Conservation (phyloP, 2,113 vertebrate species). For the Tetraodon nigroviridis region DNA sequence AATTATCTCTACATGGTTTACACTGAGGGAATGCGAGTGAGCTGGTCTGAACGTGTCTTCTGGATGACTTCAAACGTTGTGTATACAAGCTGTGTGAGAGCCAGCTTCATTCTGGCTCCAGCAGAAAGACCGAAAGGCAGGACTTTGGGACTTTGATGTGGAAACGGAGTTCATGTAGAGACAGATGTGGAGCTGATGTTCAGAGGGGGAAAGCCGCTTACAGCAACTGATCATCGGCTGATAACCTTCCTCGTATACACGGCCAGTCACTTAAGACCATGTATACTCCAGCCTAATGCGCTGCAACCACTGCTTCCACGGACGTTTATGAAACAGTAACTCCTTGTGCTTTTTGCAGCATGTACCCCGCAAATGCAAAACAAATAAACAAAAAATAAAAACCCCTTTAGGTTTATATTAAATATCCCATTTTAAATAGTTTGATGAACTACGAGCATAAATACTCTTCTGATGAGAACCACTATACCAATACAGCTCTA, state of each 20-base stretch:
- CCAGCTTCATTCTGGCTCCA: conserved; percentile 53
- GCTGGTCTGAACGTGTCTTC: conserved; percentile 65
- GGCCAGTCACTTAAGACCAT: no score
- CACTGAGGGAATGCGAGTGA: conserved; percentile 69
- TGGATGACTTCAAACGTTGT: conserved; percentile 66
- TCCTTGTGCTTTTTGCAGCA: no score
- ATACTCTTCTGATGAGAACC: no score
- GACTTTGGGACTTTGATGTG: conserved; percentile 61
- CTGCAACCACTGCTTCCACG: no score
- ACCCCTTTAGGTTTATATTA: no score
- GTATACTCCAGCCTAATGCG: no score
- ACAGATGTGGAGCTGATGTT: conserved; percentile 54
- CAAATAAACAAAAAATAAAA: no score
- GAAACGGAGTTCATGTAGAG: conserved; percentile 56
- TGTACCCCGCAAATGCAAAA: no score
- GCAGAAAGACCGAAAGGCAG: conserved; percentile 56
- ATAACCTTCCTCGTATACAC: conserved; percentile 34
- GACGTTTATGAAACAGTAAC: no score
- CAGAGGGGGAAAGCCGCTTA: conserved; percentile 12
- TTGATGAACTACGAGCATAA: no score
- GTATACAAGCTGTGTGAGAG: conserved; percentile 59
- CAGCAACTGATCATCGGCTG: conserved; percentile 40
- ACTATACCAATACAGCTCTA: no score
- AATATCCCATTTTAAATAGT: no score
- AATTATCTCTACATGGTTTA: conserved; percentile 74